Base-by-base conservation (phyloP, 2,797 vertebrate species). In the Siniperca obscura region DNA sequence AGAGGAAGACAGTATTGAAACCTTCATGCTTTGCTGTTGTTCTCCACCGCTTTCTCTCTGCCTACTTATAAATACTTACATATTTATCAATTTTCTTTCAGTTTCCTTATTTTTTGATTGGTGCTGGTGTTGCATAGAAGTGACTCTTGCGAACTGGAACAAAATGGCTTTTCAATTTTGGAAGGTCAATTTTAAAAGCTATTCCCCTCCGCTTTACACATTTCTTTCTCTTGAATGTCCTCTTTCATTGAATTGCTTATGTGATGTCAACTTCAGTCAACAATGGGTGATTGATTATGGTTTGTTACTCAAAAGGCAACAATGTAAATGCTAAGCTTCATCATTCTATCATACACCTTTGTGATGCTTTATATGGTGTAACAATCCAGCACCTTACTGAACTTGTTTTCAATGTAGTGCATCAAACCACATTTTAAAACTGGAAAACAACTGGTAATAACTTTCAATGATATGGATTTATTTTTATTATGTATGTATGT, bases 71-170 rank as follows among this genome's bases (percentile, higher is more conserved):
- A 30, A 30, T 30, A 30, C 30, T 30, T 30, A 30, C 30, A 2
- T 30, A 44, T 84, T 91, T 68, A 77, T 85, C 74, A 78, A 81
- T 86, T 89, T 83, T 64, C 76, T 81, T 83, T 82, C 83, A 74
- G 78, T 86, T 90, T 90, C 75, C 70, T 50, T 86, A 79, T 75
- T 75, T 85, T 90, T 95, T 96, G 95, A 96, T 94, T 94, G 70
- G 70, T 71, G 83, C 78, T 81, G 89, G 90, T 79, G 61, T 85
- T 79, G 84, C 87, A 86, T 53, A 55, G 79, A 81, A 68, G 81
- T 78, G 79, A 82, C 73, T 88, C 78, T 76, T 69, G 59, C 84
- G 70, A 85, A 82, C 66, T 34, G 75, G 71, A 83, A 64, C 66
- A 83, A 87, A 92, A 90, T 85, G 64, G 77, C 50, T 86, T 92